These are phyloP conservation scores for Tychaedon coryphoeus DNA, from an alignment of 2,113 vertebrate genomes.

Conservation along the genomic window DNA sequence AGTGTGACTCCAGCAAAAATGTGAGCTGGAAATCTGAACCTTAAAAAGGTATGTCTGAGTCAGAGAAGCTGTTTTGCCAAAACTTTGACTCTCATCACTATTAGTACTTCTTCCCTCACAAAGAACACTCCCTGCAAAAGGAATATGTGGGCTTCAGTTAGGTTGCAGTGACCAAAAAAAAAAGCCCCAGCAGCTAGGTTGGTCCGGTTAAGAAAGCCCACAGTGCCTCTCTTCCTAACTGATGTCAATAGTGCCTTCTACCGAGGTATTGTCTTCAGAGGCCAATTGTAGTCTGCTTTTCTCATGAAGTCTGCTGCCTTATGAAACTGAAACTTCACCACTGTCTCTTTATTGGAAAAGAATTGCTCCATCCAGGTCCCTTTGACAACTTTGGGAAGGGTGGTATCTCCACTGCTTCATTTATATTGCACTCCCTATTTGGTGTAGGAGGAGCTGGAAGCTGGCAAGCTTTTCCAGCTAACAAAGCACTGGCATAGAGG, in stretches of 20 bases:
- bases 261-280: not conserved
- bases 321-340: not conserved
- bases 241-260: not conserved
- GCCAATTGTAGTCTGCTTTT: not conserved
- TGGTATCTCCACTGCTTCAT: not conserved
- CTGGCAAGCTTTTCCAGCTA: not conserved
- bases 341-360: not conserved
- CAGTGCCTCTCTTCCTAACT: not conserved
- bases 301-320: not conserved
- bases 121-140: not conserved
- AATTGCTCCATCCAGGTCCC: not conserved
- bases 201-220: not conserved
- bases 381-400: not conserved
- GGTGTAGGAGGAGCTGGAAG: not conserved
- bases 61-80: not conserved
- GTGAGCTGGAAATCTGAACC: not conserved
- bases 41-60: not conserved
- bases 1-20: not conserved
- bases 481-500: not conserved
- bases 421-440: not conserved
- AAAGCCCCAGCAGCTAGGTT: not conserved
- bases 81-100: not conserved
- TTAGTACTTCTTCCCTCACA: not conserved
- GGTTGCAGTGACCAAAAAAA: not conserved
- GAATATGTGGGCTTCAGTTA: not conserved